Percentiles rank a stretch among this genome's conserved stretches.
Conservation (phyloP, 2,888 invertebrate genomes). For the Adelphocoris suturalis region DNA sequence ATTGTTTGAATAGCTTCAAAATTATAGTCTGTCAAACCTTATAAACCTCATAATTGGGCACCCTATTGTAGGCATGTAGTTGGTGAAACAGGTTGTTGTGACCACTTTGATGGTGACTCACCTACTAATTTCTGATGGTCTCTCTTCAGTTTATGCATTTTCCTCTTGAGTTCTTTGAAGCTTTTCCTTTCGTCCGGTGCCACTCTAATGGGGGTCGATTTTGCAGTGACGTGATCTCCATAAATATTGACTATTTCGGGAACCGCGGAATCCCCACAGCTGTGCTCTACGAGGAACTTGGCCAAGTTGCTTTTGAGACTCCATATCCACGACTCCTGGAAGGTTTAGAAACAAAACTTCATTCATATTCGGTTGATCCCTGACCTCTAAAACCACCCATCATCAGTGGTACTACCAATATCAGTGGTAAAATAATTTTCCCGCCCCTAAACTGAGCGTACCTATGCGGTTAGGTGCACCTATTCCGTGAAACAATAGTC, state of each 20-base stretch:
- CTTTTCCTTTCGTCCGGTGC: conserved; percentile 77
- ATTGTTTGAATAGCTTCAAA: no score
- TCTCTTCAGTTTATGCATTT: conserved; percentile 79
- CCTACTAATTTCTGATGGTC: conserved; percentile 79
- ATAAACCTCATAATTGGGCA: no score
- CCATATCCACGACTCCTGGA: conserved; percentile 74
- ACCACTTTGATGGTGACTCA: conserved; percentile 70
- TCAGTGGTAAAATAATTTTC: no score
- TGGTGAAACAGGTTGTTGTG: no score
- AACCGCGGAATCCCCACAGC: conserved; percentile 74
- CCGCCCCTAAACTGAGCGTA: no score
- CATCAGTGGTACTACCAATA: no score
- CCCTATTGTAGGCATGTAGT: no score
- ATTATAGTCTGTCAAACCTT: no score
- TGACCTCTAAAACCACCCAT: no score
- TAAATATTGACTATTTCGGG: conserved; percentile 74
- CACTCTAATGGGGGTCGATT: conserved; percentile 25
- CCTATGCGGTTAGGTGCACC: no score
- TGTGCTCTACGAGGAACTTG: conserved; percentile 74
- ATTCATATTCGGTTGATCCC: not conserved
- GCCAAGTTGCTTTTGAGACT: conserved; percentile 73
- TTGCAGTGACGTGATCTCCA: conserved; percentile 45
- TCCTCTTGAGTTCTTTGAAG: conserved; percentile 78
- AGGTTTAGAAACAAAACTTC: conserved; percentile 8
- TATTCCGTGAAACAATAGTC: no score